Conservation (phyloP, 2,113 vertebrate genomes). For the Labrus mixtus region DNA sequence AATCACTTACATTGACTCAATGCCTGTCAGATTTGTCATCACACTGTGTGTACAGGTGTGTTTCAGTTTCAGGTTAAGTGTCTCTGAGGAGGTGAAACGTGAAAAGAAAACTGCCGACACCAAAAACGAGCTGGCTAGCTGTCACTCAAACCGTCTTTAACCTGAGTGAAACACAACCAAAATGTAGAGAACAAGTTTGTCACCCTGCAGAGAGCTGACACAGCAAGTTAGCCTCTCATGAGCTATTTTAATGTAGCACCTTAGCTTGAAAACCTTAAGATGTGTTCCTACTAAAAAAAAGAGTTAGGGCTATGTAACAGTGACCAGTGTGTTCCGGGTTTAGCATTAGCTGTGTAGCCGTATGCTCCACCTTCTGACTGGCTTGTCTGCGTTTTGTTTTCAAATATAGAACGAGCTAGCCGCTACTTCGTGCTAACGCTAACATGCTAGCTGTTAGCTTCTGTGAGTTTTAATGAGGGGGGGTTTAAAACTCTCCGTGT, state of each 20-base stretch:
- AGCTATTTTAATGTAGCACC: background rate
- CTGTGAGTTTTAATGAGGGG: background rate
- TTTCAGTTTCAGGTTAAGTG: background rate
- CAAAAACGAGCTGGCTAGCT: background rate
- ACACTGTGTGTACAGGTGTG: background rate
- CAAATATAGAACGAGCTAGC: constrained; percentile 39
- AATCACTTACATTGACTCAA: background rate
- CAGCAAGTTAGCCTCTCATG: constrained; percentile 17
- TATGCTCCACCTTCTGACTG: constrained; percentile 30
- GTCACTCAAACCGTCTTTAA: background rate
- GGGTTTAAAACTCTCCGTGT: no score
- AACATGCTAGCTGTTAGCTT: constrained; percentile 43
- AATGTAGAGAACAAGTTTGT: background rate
- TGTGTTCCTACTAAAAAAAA: background rate
- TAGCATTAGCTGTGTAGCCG: constrained; percentile 16
- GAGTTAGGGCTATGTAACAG: background rate
- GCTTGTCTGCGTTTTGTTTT: constrained; percentile 59
- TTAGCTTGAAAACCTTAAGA: background rate
- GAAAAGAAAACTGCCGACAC: background rate
- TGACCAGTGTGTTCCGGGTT: background rate
- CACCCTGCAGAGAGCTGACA: constrained; percentile 24
- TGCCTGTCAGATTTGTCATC: constrained; percentile 1
- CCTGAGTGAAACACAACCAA: background rate
- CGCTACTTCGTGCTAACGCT: constrained; percentile 21
- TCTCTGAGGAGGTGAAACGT: background rate